These are phyloP conservation scores for Blomia tropicalis DNA, from an alignment of 2,888 invertebrate species.

Conservation along the genomic window DNA sequence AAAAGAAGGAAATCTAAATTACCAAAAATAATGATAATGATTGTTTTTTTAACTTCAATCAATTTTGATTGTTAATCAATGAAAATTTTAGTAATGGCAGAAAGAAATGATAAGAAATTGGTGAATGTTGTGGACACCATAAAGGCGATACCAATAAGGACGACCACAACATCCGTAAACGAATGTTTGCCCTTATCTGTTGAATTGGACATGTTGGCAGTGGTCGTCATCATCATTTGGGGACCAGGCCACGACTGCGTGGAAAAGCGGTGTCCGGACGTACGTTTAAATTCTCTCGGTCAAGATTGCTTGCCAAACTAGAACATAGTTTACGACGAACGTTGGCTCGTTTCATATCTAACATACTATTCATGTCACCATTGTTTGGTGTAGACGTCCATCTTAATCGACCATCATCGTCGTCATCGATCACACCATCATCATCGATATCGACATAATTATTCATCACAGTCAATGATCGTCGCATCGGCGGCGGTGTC, in stretches of 20 bases:
- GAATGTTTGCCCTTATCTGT: neutral
- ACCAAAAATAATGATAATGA: no score
- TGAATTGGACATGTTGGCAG: neutral
- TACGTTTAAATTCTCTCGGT: neutral
- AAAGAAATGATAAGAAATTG: neutral
- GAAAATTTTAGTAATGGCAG: neutral
- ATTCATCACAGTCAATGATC: conserved; percentile 17
- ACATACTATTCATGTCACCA: neutral
- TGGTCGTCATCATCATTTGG: neutral
- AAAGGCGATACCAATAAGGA: neutral
- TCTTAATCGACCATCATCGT: neutral
- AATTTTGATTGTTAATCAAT: no score
- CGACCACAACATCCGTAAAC: neutral
- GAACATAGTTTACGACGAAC: neutral
- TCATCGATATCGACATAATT: neutral
- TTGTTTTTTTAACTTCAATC: no score
- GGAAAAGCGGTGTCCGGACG: conserved; percentile 18
- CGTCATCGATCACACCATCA: neutral
- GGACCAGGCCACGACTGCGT: conserved; percentile 11
- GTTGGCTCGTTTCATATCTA: conserved; percentile 11
- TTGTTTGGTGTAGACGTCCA: neutral
- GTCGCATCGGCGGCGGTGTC: conserved; percentile 7
- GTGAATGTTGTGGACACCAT: neutral
- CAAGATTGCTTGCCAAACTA: neutral
- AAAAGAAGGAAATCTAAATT: neutral